These are phyloP conservation scores for Anastrepha obliqua DNA, from an alignment of 1,140 invertebrate species.

Conservation along the genomic window DNA sequence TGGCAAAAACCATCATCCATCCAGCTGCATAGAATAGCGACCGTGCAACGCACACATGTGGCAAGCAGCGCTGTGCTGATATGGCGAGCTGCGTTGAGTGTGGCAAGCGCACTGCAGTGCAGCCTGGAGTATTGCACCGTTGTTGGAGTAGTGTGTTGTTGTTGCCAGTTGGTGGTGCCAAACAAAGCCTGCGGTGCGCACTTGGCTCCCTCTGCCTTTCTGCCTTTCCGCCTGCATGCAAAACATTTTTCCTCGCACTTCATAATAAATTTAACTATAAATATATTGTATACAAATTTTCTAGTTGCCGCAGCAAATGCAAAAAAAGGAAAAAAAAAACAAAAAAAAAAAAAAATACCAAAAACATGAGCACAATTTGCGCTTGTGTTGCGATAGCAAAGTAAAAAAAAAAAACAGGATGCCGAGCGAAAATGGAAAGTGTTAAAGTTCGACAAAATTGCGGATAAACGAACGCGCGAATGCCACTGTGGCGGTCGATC, in stretches of 20 bases:
- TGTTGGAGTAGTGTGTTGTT: background rate
- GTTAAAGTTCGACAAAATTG: slow-evolving; percentile 37
- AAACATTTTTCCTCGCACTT: slow-evolving; percentile 23
- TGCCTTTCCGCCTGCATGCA: background rate
- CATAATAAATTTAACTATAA: slow-evolving; percentile 38
- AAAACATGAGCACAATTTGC: background rate
- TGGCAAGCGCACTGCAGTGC: background rate
- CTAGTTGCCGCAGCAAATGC: background rate
- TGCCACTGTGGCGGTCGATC: background rate
- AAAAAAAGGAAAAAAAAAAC: background rate
- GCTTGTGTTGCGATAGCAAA: background rate
- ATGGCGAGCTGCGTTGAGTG: background rate
- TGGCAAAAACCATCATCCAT: slow-evolving; percentile 35
- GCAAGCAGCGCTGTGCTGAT: background rate
- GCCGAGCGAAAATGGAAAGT: background rate
- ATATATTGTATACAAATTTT: slow-evolving; percentile 44
- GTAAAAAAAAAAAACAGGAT: background rate
- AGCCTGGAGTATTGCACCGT: background rate
- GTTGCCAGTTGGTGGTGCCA: slow-evolving; percentile 18
- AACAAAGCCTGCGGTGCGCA: background rate
- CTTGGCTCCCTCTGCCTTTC: background rate
- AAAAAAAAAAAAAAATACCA: background rate
- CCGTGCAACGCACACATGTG: background rate
- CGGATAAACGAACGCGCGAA: background rate
- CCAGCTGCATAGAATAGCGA: background rate